Base-by-base conservation (phyloP, 2,113 vertebrate genomes). In the Periophthalmus modestus region DNA sequence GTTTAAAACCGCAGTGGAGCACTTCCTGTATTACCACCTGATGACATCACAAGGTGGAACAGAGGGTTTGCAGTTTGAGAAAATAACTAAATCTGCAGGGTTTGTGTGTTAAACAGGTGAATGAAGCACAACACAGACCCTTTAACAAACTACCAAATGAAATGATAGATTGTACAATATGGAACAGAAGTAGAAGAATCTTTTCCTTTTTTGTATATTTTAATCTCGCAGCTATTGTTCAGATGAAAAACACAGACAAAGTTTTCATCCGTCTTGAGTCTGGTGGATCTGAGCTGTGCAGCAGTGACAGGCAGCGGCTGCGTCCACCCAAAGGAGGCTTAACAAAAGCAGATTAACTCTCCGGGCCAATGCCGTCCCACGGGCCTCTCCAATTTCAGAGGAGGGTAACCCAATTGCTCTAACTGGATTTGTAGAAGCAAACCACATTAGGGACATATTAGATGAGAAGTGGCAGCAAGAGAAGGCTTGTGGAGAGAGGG, bases 321-420 rank as follows among this genome's bases (percentile, higher is more conserved):
- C 89, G 73, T 93, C 92, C 93, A 93, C 95, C 81, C 83, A 86
- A 83, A 81, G 72, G 69, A 83, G 80, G 85, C 95, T 95, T 95
- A 94, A 94, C 94, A 94, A 97, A 97, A 97, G 96, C 96, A 93
- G 96, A 98, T 97, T 95, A 97, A 95, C 94, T 96, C 94, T 92
- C 85, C 91, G 93, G 39, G 62, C 93, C 94, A 94, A 91, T 93
- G 93, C 94, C 92, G 87, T 94, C 94, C 94, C 89, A 92, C 88
- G 94, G 94, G 93, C 94, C 95, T 94, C 94, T 96, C 93, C 96
- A 96, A 95, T 97, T 96, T 96, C 95, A 94, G 93, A 94, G 93
- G 93, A 96, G 93, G 94, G 93, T 97, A 98, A 98, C 93, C 81
- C 95, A 95, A 97, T 98, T 98, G 95, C 93, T 94, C 91, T 96